Percentiles rank a stretch among this genome's conserved stretches.
Evolutionary conservation across 2,113 vertebrate genomes (phyloP).

Genomic region (Halichoerus grypus): DNA sequence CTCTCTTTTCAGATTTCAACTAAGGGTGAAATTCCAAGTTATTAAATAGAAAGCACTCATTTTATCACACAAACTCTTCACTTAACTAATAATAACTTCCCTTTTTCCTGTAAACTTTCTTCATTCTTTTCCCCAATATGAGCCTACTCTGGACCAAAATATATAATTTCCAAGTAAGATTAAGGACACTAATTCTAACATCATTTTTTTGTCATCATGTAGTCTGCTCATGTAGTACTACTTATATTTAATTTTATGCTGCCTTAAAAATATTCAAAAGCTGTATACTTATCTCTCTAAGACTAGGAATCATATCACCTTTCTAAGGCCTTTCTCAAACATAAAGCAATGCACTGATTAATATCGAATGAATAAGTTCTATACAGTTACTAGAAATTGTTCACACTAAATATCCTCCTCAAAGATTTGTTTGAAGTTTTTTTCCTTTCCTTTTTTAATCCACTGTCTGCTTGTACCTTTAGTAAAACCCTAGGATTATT

Average conservation of each 20-base stretch:
- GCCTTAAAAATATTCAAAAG: not conserved
- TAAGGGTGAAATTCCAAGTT: conserved; percentile 4
- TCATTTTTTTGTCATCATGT: not conserved
- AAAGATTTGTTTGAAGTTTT: not conserved
- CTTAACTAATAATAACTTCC: not conserved
- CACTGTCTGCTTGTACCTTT: not conserved
- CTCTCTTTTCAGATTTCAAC: conserved; percentile 49
- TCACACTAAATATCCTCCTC: not conserved
- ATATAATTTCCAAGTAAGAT: conserved; percentile 19
- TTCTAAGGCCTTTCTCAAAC: not conserved
- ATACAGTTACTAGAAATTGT: not conserved
- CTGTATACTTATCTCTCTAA: not conserved
- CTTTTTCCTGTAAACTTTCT: conserved; percentile 18
- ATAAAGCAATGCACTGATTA: not conserved
- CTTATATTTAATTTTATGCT: conserved; percentile 30
- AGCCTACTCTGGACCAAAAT: conserved; percentile 21
- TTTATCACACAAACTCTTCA: conserved; percentile 29
- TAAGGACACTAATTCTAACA: not conserved
- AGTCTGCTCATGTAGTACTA: not conserved
- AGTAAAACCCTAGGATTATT: not conserved
- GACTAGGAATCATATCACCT: not conserved
- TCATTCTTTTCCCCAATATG: conserved; percentile 15
- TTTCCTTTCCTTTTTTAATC: not conserved
- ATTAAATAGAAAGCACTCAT: not conserved
- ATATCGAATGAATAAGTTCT: not conserved